phyloP scores from a whole-genome alignment of 2,888 invertebrate species.

The Volucella inflata region DNA sequence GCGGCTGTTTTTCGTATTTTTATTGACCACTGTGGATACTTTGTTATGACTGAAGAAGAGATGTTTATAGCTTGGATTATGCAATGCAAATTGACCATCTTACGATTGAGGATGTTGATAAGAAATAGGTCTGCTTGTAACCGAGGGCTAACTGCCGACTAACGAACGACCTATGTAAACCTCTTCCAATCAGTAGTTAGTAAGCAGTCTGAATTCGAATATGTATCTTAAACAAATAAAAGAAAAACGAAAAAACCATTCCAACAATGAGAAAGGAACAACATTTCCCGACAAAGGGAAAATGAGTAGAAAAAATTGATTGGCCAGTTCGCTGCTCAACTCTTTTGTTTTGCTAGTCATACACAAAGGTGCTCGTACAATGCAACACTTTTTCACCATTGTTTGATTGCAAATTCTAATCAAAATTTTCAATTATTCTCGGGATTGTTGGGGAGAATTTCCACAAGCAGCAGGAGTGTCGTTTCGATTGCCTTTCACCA shows the following conservation, averaged over 20 bases:
- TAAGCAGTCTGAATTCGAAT: too few relatives aligned
- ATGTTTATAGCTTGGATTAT: conserved; percentile 58
- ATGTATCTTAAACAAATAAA: too few relatives aligned
- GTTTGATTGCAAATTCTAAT: conserved; percentile 71
- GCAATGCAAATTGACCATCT: conserved; percentile 38
- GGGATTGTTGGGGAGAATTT: conserved; percentile 24
- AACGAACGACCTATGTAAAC: conserved; percentile 4
- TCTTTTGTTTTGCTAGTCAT: conserved; percentile 49
- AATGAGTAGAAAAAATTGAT: conserved; percentile 62
- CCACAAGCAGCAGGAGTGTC: conserved; percentile 27
- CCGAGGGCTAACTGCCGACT: neutral
- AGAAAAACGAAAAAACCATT: too few relatives aligned
- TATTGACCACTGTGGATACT: conserved; percentile 37
- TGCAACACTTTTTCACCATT: neutral
- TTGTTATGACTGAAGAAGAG: conserved; percentile 44
- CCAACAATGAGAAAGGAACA: too few relatives aligned
- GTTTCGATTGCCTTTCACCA: conserved; percentile 6
- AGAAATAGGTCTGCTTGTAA: neutral
- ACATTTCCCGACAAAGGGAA: neutral
- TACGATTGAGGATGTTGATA: conserved; percentile 42
- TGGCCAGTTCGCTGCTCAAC: conserved; percentile 67
- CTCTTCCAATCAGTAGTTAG: conserved; percentile 67
- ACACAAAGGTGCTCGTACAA: neutral
- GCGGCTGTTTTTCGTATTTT: conserved; percentile 34
- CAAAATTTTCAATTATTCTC: conserved; percentile 66